Conservation (phyloP, 2,888 invertebrate species). For the Lapara coniferarum region DNA sequence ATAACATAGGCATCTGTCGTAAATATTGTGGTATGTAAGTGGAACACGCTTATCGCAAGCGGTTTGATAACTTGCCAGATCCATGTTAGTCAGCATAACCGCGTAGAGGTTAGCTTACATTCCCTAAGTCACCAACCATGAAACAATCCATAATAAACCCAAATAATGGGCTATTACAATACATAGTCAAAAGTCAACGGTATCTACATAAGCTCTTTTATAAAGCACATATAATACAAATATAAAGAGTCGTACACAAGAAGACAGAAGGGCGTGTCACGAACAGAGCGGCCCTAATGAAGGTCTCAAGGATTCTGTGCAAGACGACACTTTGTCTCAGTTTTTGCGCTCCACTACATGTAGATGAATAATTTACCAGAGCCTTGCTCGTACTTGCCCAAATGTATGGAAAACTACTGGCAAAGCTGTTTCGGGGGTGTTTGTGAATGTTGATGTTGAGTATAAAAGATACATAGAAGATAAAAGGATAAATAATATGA, state of each 20-base stretch:
- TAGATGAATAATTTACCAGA: conserved; percentile 27
- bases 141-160: background rate
- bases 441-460: background rate
- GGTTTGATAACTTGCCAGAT: too few species aligned
- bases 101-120: too few species aligned
- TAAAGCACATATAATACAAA: conserved; percentile 7
- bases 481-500: background rate
- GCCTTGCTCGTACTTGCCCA: background rate
- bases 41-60: too few species aligned
- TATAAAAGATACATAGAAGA: background rate
- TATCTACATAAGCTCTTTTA: conserved; percentile 21
- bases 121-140: background rate
- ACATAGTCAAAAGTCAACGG: conserved; percentile 16
- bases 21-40: too few species aligned
- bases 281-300: conserved; percentile 61
- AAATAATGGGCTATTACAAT: conserved; percentile 1
- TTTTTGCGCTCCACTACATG: conserved; percentile 51
- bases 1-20: too few species aligned
- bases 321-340: conserved; percentile 58
- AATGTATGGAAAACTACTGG: conserved; percentile 14
- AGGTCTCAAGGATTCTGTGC: conserved; percentile 48
- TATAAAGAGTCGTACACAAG: conserved; percentile 13
- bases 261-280: conserved; percentile 39
- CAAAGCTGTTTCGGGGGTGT: background rate
- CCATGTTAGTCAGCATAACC: too few species aligned